These are phyloP conservation scores for Acleris cristana DNA, from an alignment of 2,888 invertebrate species.

Conservation along the genomic window DNA sequence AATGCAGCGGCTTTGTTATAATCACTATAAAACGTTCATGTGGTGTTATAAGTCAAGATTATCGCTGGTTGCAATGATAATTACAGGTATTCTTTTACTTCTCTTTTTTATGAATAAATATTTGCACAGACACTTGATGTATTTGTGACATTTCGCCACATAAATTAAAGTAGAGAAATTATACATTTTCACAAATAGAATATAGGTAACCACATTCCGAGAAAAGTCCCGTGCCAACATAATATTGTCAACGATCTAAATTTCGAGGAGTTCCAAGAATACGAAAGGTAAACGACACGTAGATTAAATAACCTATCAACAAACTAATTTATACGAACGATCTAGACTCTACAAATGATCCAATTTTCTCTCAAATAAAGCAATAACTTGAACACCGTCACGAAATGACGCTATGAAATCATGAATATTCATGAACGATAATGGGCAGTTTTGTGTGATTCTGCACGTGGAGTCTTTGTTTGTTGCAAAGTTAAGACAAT, in stretches of 20 bases:
- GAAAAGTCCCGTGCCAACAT: conserved; percentile 51
- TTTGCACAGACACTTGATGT: no score
- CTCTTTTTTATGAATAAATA: no score
- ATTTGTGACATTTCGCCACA: neutral
- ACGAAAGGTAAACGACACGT: conserved; percentile 59
- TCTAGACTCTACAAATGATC: conserved; percentile 19
- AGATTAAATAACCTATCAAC: conserved; percentile 28
- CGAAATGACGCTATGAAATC: conserved; percentile 25
- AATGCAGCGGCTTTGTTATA: no score
- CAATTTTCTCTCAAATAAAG: conserved; percentile 5
- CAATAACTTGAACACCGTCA: neutral
- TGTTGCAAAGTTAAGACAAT: conserved; percentile 47
- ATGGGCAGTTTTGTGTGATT: conserved; percentile 20
- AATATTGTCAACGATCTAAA: conserved; percentile 43
- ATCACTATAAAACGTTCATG: no score
- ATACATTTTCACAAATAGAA: conserved; percentile 32
- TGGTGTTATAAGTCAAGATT: no score
- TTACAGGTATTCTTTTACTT: no score
- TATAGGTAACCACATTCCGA: conserved; percentile 33
- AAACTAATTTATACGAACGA: conserved; percentile 19
- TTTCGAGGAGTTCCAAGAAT: conserved; percentile 50
- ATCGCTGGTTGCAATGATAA: no score
- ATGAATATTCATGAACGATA: conserved; percentile 21
- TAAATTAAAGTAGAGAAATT: conserved; percentile 4
- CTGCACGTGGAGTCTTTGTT: conserved; percentile 40